Evolutionary conservation across 2,113 vertebrate genomes (phyloP), one percentile per base, ranked within the genome.

Genomic region (Amazona vittata): DNA sequence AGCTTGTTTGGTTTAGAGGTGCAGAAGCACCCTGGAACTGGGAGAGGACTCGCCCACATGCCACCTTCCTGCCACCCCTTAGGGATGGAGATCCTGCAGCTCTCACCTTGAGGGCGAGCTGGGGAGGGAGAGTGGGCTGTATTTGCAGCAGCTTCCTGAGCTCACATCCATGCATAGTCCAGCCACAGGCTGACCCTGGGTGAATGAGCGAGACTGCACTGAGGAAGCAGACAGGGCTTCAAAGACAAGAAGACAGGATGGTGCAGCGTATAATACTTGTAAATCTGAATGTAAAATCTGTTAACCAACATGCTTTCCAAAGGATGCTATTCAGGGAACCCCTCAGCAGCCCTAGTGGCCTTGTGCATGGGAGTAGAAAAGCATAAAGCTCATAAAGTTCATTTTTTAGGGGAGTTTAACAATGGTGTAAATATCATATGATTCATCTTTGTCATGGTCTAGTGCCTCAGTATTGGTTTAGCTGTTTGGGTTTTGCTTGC

Each of bases 271-370:
- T 47, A 97, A 92, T 79, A 74, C 91, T 91, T 94, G 82, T 77
- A 81, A 96, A 93, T 71, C 82, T 75, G 76, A 91, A 87, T 88
- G 81, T 92, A 93, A 96, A 97, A 97, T 89, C 87, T 92, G 71
- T 86, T 96, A 76, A 84, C 69, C 64, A 76, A 64, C 88, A 52
- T 75, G 91, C 80, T 91, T 86, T 90, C 67, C 89, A 94, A 96
- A 92, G 89, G 91, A 93, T 35, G 92, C 90, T 96, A 55, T 96
- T 93, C 75, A 90, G 83, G 81, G 53, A 93, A 80, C 59, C 84
- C 73, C 86, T 90, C 18, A 47, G 33, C 83, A 94, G 50, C 90
- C 67, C 91, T 90, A 69, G 69, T 91, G 95, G 92, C 81, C 67
- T 86, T 93, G 92, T 91, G 92, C 75, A 69, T 35, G 35, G 59